Evolutionary conservation across 2,888 invertebrate genomes (phyloP).

Genomic region (Lithophane ornitopus): DNA sequence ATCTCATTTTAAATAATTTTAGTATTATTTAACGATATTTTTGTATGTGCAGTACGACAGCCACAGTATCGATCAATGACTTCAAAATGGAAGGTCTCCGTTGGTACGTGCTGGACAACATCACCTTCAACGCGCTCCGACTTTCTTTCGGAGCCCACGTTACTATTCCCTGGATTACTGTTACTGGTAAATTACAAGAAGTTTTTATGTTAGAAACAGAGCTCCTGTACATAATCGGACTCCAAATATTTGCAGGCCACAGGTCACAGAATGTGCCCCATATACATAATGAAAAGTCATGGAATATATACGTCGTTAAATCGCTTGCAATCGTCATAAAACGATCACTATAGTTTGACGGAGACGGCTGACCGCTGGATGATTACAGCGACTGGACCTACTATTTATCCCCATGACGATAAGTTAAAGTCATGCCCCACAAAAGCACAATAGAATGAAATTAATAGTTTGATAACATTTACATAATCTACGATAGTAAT

Average conservation of each 20-base stretch:
- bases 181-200: conserved; percentile 68
- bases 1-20: no score
- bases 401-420: background rate
- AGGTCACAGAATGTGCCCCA: background rate
- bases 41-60: conserved; percentile 65
- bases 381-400: background rate
- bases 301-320: background rate
- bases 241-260: background rate
- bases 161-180: conserved; percentile 74
- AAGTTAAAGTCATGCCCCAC: background rate
- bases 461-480: background rate
- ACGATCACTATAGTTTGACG: background rate
- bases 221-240: background rate
- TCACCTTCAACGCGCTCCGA: conserved; percentile 73
- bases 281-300: background rate
- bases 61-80: conserved; percentile 61
- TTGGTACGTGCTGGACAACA: conserved; percentile 76
- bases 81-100: conserved; percentile 73
- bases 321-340: background rate
- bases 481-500: conserved; percentile 3
- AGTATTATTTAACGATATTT: conserved; percentile 4
- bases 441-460: background rate
- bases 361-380: no score
- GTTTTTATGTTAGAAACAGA: background rate
- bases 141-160: conserved; percentile 71